Base-by-base conservation (phyloP, 2,888 invertebrate genomes). In the Dorcus hopei region DNA sequence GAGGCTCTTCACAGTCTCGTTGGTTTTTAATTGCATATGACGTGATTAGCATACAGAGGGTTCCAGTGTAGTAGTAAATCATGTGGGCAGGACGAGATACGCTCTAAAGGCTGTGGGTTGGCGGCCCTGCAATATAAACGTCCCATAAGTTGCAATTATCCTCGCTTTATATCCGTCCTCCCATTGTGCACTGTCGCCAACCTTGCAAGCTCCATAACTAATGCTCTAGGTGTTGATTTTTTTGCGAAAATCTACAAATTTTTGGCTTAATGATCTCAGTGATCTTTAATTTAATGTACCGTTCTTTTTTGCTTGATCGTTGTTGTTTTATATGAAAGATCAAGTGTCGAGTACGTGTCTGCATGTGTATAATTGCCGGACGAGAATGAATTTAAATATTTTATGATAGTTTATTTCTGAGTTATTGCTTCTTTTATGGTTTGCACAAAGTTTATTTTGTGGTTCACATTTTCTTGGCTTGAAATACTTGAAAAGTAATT, bases 81-180 rank as follows among this genome's bases (percentile, higher is more conserved):
- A 45, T 9, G 54, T 54, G 54, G 54, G 54, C 54, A 19, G 43
- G 45, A 54, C 45, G 54, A 54, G 45, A 54, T 47, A 54, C 54
- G 47, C 54, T 47, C 38, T 47, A 47, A 54, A 47, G 54, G 38
- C 61, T 68, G 75, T 75, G 70, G 75, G 76, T 69, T 69, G 73
- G 70, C 69, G 70, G 70, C 73, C 70, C 69, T 69, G 73, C 71
- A 72, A 74, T 70, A 76, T 74, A 74, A 76, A 73, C 66, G 75
- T 75, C 76, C 66, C 76, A 76, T 77, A 77, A 76, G 73, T 77
- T 72, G 76, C 76, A 77, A 77, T 77, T 77, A 77, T 75, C 71
- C 70, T 69, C 72, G 75, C 74, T 74, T 74, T 71, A 71, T 74
- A 74, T 71, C 71, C 74, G 73, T 75, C 74, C 75, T 74, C 74